These are phyloP conservation scores for Drosophila tani DNA, from an alignment of 1,140 invertebrate genomes.

Conservation along the genomic window DNA sequence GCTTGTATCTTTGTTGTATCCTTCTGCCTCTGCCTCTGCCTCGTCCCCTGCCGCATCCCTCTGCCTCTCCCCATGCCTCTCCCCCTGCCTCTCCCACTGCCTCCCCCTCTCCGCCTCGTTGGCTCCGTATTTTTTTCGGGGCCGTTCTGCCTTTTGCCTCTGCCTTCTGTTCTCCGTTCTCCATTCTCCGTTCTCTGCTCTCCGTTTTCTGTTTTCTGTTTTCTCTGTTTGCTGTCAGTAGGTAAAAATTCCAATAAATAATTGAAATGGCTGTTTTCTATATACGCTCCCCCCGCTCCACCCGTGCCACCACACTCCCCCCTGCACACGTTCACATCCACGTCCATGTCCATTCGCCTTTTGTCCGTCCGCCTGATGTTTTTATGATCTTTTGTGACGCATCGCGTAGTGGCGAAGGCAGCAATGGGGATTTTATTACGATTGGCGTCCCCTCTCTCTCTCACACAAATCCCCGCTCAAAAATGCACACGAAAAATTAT, in stretches of 20 bases:
- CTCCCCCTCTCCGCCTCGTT: too few relatives aligned
- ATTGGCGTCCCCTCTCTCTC: conserved; percentile 3
- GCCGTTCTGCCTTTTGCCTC: conserved; percentile 38
- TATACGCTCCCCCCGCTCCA: background rate
- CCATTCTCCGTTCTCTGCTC: conserved; percentile 27
- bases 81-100: background rate
- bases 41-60: background rate
- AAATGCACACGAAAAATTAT: conserved; percentile 35
- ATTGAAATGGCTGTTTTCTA: conserved; percentile 78
- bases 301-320: background rate
- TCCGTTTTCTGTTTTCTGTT: conserved; percentile 46
- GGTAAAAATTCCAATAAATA: conserved; percentile 83
- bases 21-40: background rate
- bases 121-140: conserved; percentile 23
- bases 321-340: background rate
- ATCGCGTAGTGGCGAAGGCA: conserved; percentile 12
- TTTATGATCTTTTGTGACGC: conserved; percentile 55
- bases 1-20: conserved; percentile 24
- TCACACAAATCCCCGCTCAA: conserved; percentile 5
- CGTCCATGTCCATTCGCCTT: conserved; percentile 28
- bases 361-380: conserved; percentile 54
- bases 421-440: conserved; percentile 54
- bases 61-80: background rate
- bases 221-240: conserved; percentile 80
- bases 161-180: conserved; percentile 20